Conservation (phyloP, 2,888 invertebrate species). For the Crossocerus cetratus region DNA sequence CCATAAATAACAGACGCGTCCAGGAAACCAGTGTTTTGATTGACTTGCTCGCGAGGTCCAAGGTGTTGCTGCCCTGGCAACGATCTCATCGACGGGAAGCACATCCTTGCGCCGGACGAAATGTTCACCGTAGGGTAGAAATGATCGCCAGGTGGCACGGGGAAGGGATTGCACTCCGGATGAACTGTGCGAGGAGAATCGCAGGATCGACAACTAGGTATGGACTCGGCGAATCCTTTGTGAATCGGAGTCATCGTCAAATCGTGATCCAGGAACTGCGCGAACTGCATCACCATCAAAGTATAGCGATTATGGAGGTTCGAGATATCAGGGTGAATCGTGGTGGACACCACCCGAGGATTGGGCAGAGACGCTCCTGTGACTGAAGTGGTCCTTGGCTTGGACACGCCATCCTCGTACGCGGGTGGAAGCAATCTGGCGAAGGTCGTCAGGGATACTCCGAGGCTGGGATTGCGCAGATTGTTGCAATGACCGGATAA, state of each 20-base stretch:
- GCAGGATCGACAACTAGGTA: conserved; percentile 93
- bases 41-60: conserved; percentile 89
- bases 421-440: conserved; percentile 90
- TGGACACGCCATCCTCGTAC: conserved; percentile 93
- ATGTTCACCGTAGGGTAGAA: conserved; percentile 92
- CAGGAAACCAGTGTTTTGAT: conserved; percentile 94
- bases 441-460: conserved; percentile 91
- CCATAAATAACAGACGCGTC: conserved; percentile 94
- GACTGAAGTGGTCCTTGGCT: conserved; percentile 85
- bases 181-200: conserved; percentile 92
- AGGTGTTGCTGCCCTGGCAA: conserved; percentile 93
- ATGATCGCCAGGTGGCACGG: conserved; percentile 91
- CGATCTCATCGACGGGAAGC: conserved; percentile 96
- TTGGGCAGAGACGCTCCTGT: conserved; percentile 90
- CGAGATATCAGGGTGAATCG: conserved; percentile 94
- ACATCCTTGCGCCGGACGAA: conserved; percentile 89
- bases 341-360: conserved; percentile 90
- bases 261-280: conserved; percentile 96
- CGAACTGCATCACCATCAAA: conserved; percentile 96
- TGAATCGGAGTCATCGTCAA: conserved; percentile 95
- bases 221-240: conserved; percentile 93
- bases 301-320: conserved; percentile 93
- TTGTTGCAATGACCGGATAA: conserved; percentile 94
- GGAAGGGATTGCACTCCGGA: conserved; percentile 95
- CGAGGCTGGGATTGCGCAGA: conserved; percentile 87